Conservation (phyloP, 2,113 vertebrate genomes). For the Desmodus rotundus region DNA sequence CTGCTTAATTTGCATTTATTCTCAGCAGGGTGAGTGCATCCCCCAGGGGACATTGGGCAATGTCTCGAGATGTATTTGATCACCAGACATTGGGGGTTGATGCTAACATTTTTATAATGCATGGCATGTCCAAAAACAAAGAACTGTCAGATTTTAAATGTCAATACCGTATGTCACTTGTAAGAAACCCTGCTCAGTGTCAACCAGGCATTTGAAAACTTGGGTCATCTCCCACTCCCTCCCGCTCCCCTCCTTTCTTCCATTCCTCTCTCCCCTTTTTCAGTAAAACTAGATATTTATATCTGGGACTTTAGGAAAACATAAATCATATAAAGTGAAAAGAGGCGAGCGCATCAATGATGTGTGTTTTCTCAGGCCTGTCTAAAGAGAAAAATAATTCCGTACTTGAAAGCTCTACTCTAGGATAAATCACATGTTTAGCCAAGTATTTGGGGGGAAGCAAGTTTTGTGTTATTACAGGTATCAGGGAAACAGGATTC, state of each 20-base stretch:
- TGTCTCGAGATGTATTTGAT: not conserved
- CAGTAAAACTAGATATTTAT: not conserved
- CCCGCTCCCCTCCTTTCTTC: not conserved
- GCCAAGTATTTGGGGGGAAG: not conserved
- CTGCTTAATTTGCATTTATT: conserved; percentile 14
- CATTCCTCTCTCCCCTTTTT: not conserved
- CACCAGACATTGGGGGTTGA: not conserved
- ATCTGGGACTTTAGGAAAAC: not conserved
- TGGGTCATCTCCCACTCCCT: not conserved
- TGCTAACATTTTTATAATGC: not conserved
- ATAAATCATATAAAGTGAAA: not conserved
- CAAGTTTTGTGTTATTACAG: not conserved
- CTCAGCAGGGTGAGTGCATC: not conserved
- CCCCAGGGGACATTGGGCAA: not conserved
- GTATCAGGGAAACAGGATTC: not conserved
- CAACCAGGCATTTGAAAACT: not conserved
- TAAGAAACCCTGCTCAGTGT: not conserved
- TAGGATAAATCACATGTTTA: not conserved
- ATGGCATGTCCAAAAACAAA: not conserved
- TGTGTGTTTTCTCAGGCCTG: not conserved
- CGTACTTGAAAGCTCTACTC: not conserved
- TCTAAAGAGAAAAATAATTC: not conserved
- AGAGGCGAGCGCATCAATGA: not conserved
- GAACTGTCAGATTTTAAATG: fast-evolving
- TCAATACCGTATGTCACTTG: fast-evolving